Conservation (phyloP, 2,113 vertebrate genomes). For the Epinephelus lanceolatus region DNA sequence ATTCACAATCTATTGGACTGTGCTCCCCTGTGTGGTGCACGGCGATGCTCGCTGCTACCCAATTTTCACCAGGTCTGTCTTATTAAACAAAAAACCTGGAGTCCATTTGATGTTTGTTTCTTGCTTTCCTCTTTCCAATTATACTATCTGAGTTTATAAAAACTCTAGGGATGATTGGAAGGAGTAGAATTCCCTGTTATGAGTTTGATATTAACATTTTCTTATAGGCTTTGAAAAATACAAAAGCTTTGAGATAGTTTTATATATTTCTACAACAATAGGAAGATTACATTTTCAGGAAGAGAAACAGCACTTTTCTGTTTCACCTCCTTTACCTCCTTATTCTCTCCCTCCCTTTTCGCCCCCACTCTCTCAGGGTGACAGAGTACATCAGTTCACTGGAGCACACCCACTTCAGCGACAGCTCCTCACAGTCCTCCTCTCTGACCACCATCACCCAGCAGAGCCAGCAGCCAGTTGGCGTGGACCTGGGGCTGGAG, state of each 20-base stretch:
- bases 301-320: neutral
- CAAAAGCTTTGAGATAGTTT: neutral
- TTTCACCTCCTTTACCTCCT: too few relatives aligned
- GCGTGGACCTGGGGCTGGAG: slow-evolving; percentile 82
- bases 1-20: neutral
- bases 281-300: neutral
- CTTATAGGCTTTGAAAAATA: neutral
- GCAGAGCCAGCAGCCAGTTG: slow-evolving; percentile 81
- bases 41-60: neutral
- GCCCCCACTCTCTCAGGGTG: slow-evolving; percentile 82
- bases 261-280: neutral
- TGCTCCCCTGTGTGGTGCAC: neutral
- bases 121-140: neutral
- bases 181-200: neutral
- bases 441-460: slow-evolving; percentile 91
- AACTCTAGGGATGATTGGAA: neutral
- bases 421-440: slow-evolving; percentile 86
- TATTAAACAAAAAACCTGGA: too few relatives aligned
- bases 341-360: too few relatives aligned
- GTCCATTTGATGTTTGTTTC: too few relatives aligned
- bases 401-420: slow-evolving; percentile 97
- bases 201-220: neutral
- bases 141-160: neutral
- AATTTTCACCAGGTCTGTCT: too few relatives aligned
- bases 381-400: slow-evolving; percentile 95